These are phyloP conservation scores for Cynopterus sphinx DNA, from an alignment of 2,797 vertebrate genomes.

Conservation along the genomic window DNA sequence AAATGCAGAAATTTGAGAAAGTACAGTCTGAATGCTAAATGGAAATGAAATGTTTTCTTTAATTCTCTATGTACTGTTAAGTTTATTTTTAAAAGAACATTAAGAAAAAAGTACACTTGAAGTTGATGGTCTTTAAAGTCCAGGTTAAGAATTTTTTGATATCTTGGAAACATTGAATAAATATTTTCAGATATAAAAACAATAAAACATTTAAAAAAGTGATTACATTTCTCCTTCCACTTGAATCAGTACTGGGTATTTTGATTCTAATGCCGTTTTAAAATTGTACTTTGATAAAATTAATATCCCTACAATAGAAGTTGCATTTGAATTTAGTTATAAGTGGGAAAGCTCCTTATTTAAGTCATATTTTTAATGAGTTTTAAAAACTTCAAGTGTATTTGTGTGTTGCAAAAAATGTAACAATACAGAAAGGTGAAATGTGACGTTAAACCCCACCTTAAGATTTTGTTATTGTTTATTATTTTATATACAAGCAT, in stretches of 20 bases:
- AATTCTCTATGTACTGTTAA: background rate
- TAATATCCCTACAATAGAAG: background rate
- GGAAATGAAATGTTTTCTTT: slow-evolving; percentile 26
- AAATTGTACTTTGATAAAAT: slow-evolving; percentile 39
- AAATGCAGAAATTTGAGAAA: slow-evolving; percentile 39
- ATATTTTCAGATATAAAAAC: slow-evolving; percentile 33
- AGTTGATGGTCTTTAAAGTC: slow-evolving; percentile 22
- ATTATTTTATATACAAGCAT: background rate
- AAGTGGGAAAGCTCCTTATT: slow-evolving; percentile 24
- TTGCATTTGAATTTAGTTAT: slow-evolving; percentile 25
- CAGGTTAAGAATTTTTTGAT: slow-evolving; percentile 30
- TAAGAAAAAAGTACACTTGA: slow-evolving; percentile 34
- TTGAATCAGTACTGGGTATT: slow-evolving; percentile 23
- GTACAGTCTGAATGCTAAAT: slow-evolving; percentile 12
- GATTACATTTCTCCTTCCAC: background rate
- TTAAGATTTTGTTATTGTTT: slow-evolving; percentile 18
- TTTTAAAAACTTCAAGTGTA: background rate
- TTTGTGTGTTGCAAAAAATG: slow-evolving; percentile 28
- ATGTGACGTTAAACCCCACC: background rate
- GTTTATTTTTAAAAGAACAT: background rate
- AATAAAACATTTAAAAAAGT: background rate
- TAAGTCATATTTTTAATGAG: slow-evolving; percentile 14
- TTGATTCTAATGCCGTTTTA: slow-evolving; percentile 1
- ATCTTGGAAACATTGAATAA: slow-evolving; percentile 4
- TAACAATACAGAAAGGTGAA: slow-evolving; percentile 19